These are phyloP conservation scores for Brachionus paranguensis DNA, from an alignment of 1,140 invertebrate genomes.

Conservation along the genomic window DNA sequence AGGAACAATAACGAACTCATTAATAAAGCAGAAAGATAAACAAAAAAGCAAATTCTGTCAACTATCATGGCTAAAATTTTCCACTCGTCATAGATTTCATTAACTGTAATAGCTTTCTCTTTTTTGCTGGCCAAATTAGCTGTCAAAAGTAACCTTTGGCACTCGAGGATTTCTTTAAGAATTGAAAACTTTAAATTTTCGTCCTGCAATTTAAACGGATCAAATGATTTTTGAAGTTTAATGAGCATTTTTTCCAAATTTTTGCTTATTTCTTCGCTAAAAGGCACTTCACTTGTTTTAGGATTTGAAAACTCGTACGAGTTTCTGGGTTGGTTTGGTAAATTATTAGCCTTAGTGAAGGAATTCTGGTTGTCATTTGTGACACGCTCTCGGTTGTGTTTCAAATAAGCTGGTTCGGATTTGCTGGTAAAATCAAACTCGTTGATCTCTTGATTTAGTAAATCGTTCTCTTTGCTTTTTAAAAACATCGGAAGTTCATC, in stretches of 20 bases:
- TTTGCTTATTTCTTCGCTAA: slow-evolving; percentile 8
- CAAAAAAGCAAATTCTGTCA: slow-evolving; percentile 37
- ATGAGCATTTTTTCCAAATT: slow-evolving; percentile 36
- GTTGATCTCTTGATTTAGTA: background rate
- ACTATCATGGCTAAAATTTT: slow-evolving; percentile 38
- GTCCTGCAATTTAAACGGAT: slow-evolving; percentile 29
- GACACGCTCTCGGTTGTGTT: background rate
- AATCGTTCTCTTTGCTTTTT: background rate
- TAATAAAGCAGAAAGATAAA: slow-evolving; percentile 28
- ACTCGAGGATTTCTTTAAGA: slow-evolving; percentile 34
- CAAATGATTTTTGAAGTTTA: slow-evolving; percentile 33
- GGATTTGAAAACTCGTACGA: background rate
- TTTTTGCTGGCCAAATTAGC: background rate
- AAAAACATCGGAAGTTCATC: background rate
- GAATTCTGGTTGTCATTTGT: background rate
- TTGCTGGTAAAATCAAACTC: background rate
- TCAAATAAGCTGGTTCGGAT: slow-evolving; percentile 16
- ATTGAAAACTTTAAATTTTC: slow-evolving; percentile 36
- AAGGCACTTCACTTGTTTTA: background rate
- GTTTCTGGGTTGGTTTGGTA: background rate
- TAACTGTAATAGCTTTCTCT: background rate
- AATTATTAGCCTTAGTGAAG: background rate
- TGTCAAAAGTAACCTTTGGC: slow-evolving; percentile 28
- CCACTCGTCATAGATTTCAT: slow-evolving; percentile 40
- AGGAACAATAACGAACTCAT: slow-evolving; percentile 1